Conservation (phyloP, 2,888 invertebrate species). For the Neoitamus cyanurus region DNA sequence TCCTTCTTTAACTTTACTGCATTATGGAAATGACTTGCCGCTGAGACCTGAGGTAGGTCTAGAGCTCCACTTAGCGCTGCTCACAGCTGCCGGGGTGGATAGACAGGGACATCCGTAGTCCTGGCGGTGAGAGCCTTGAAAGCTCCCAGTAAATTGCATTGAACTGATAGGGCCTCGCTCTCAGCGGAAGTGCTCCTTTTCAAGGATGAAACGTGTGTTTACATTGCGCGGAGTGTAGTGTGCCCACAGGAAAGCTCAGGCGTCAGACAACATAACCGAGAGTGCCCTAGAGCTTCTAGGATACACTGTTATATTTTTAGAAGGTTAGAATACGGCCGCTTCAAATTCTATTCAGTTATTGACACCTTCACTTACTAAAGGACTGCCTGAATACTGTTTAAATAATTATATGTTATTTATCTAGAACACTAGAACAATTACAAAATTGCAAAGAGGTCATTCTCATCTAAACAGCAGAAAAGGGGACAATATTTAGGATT, state of each 20-base stretch:
- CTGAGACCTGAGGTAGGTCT: slow-evolving; percentile 37
- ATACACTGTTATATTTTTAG: neutral
- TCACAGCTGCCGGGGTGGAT: neutral
- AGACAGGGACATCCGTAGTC: slow-evolving; percentile 27
- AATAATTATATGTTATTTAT: too few species aligned
- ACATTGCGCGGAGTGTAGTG: slow-evolving; percentile 27
- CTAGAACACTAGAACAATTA: too few species aligned
- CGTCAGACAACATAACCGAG: neutral
- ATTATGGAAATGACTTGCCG: slow-evolving; percentile 38
- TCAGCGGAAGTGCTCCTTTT: neutral
- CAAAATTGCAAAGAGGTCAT: too few species aligned
- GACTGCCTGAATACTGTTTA: too few species aligned
- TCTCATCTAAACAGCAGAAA: too few species aligned
- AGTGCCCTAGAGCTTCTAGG: neutral
- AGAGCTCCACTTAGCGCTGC: neutral
- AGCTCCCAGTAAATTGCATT: slow-evolving; percentile 27
- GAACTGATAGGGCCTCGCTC: slow-evolving; percentile 20
- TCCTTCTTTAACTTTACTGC: slow-evolving; percentile 42
- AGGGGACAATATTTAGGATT: too few species aligned
- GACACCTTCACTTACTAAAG: too few species aligned
- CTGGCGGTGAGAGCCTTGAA: neutral
- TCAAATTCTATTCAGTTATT: neutral
- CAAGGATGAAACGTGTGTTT: slow-evolving; percentile 17
- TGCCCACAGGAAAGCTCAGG: neutral
- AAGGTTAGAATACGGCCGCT: neutral